Base-by-base conservation (phyloP, 2,888 invertebrate species). In the Oscheius sp. region DNA sequence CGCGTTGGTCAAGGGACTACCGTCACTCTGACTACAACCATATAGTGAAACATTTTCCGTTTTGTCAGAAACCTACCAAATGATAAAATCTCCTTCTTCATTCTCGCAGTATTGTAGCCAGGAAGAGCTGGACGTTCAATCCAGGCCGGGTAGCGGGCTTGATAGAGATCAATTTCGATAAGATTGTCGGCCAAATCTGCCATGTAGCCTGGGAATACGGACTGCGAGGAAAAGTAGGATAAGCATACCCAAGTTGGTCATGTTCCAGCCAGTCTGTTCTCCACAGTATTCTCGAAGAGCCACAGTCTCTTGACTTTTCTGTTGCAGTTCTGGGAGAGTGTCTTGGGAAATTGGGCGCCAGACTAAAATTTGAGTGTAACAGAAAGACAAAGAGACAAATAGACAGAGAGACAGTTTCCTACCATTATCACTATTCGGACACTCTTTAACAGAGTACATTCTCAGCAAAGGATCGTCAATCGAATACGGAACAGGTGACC, bases 181-280 rank as follows among this genome's bases (percentile, higher is more conserved):
- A 84, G 21, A 70, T 84, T 84, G 63, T 85, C 85, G 32, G 85
- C 84, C 70, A 85, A 73, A 77, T 85, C 85, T 35, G 84, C 85
- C 68, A 68, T 68, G 37, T 32, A 42, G 4, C 42, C 42, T 42
- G 7, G 21, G 21, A 21, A 21, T 21, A 21, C 21, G 21, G 21
- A 21, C 21, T 21, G 21, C 21, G 21, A 21, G 21, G 21, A 21
- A 42, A 42, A 42, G 7, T 5, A 42, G 4, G 84, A 76, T 10
- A 21, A 57, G 9, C 9, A 57, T 76, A 57, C 78, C 76, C 21
- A 79, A 71, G 35, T 81, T 78, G n/a, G 76, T 76, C 71, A 78
- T 75, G 51, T 85, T 79, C 81, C 83, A 82, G 50, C 79, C 81
- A n/a, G 83, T 85, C 48, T 81, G 75, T 2, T 73, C 59, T 7